Percentiles rank a stretch among this genome's conserved stretches.
These are phyloP conservation scores for Crax fasciolata DNA, from an alignment of 2,797 vertebrate species.

Conservation along the genomic window DNA sequence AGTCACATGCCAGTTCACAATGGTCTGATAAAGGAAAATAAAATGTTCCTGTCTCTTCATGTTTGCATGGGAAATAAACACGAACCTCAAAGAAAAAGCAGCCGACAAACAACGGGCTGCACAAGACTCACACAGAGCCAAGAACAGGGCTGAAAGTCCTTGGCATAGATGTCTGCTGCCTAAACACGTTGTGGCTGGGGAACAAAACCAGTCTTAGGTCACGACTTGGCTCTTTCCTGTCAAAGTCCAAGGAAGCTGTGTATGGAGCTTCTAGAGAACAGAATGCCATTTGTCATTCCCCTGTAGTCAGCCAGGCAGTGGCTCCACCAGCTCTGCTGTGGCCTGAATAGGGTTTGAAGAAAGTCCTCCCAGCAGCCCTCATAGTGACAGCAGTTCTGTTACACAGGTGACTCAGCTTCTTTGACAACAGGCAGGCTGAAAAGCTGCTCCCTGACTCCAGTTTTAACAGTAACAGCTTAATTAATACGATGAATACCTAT, in stretches of 20 bases:
- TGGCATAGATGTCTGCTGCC: background rate
- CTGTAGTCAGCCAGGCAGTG: background rate
- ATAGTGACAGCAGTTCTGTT: background rate
- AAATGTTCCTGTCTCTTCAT: background rate
- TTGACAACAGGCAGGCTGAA: background rate
- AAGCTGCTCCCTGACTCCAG: background rate
- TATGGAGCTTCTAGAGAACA: background rate
- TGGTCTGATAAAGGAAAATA: background rate
- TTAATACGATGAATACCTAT: constrained; percentile 13
- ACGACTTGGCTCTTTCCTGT: constrained; percentile 3
- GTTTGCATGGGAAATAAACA: background rate
- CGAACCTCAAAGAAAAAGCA: background rate
- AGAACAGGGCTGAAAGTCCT: background rate
- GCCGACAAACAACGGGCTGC: background rate
- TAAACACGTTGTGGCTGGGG: background rate
- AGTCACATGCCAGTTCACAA: background rate
- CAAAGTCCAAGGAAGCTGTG: background rate
- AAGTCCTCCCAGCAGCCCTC: background rate
- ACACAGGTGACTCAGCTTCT: background rate
- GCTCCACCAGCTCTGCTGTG: background rate
- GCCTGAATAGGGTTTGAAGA: background rate
- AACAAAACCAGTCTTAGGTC: constrained; percentile 32
- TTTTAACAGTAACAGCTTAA: constrained; percentile 16
- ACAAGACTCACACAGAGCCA: background rate
- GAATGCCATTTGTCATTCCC: background rate